Percentiles rank a stretch among this genome's conserved stretches.
These are phyloP conservation scores for Helogale parvula DNA, from an alignment of 2,113 vertebrate genomes.

Conservation along the genomic window DNA sequence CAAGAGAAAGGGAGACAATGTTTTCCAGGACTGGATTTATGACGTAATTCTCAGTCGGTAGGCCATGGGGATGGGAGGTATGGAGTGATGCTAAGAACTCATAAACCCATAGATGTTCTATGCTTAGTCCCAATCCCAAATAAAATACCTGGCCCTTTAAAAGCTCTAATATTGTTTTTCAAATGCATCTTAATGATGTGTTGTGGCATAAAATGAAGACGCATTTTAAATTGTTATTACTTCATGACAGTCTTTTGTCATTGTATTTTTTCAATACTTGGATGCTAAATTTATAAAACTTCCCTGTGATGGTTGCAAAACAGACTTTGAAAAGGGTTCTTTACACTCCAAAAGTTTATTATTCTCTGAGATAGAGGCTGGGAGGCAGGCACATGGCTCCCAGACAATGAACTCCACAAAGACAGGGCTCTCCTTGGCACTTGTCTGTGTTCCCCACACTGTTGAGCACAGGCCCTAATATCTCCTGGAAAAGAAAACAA, in stretches of 20 bases:
- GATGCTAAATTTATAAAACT: neutral
- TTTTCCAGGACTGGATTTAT: neutral
- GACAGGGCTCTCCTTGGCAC: rapidly evolving
- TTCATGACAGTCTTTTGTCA: neutral
- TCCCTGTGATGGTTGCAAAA: neutral
- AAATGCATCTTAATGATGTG: neutral
- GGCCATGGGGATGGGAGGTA: neutral
- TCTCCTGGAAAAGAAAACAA: neutral
- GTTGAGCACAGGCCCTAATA: rapidly evolving
- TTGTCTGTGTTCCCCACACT: too few relatives aligned
- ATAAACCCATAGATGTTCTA: rapidly evolving
- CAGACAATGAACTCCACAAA: neutral
- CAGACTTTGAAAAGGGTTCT: neutral
- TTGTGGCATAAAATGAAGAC: neutral
- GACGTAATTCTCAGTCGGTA: neutral
- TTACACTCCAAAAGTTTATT: neutral
- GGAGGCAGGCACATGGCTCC: rapidly evolving
- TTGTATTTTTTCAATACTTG: neutral
- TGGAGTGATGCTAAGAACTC: too few relatives aligned
- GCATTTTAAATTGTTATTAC: neutral
- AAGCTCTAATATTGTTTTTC: neutral
- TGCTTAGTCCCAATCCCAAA: neutral
- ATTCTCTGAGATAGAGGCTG: neutral
- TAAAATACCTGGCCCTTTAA: neutral
- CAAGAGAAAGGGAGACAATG: neutral